A percentile compares a stretch with the other conserved stretches of the same genome.
Evolutionary conservation across 2,888 invertebrate genomes (phyloP).

Genomic region (Crepidodera aurea): DNA sequence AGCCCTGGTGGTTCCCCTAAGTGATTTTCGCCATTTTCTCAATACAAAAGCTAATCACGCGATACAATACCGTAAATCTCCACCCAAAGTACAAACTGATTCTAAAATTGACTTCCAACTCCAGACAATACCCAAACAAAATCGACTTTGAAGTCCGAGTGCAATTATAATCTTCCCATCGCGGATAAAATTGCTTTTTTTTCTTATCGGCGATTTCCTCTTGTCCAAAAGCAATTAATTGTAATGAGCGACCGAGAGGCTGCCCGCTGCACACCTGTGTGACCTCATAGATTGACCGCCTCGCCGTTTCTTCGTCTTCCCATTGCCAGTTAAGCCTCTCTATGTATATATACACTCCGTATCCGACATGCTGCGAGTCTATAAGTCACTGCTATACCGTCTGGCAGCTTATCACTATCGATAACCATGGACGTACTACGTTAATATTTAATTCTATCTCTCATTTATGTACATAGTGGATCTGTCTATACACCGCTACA

Average conservation of each 20-base stretch:
- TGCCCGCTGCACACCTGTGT: slow-evolving; percentile 49
- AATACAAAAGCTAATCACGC: no score
- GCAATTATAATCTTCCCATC: slow-evolving; percentile 1
- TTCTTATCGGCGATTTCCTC: slow-evolving; percentile 26
- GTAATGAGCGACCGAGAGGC: slow-evolving; percentile 24
- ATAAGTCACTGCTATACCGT: slow-evolving; percentile 39
- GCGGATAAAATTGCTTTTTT: slow-evolving; percentile 21
- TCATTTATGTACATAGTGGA: no score
- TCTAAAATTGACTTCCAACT: no score
- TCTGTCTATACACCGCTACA: no score
- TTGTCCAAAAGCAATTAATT: slow-evolving; percentile 35
- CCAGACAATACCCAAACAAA: neutral
- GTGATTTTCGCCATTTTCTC: no score
- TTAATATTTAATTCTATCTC: no score
- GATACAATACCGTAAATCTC: no score
- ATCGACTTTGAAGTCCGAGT: neutral
- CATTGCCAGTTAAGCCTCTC: slow-evolving; percentile 8
- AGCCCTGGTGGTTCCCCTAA: no score
- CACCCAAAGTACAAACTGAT: no score
- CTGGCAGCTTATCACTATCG: slow-evolving; percentile 33
- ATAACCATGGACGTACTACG: slow-evolving; percentile 22
- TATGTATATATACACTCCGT: slow-evolving; percentile 3
- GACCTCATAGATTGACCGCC: slow-evolving; percentile 50
- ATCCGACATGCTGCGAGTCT: slow-evolving; percentile 35
- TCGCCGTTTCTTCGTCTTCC: slow-evolving; percentile 8